A percentile compares a stretch with the other conserved stretches of the same genome.
phyloP scores from a whole-genome alignment of 2,888 invertebrate species.

The Chymomyza amoena region DNA sequence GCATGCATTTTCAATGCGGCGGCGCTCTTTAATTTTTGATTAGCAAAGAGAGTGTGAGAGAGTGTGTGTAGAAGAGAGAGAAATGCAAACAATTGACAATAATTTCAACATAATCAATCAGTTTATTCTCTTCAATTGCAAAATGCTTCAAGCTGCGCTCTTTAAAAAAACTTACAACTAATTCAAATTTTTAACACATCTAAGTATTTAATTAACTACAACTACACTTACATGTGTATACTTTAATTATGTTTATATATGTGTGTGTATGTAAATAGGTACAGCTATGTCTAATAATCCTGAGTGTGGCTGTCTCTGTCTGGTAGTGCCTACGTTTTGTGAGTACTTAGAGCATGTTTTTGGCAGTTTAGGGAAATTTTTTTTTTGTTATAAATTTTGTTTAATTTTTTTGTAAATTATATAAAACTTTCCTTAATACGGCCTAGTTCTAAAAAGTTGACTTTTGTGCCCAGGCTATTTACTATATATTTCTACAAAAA shows the following conservation, averaged over 20 bases:
- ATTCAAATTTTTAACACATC: constrained; percentile 7
- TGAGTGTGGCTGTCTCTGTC: constrained; percentile 40
- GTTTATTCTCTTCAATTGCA: constrained; percentile 34
- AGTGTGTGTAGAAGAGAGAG: background rate
- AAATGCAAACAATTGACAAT: background rate
- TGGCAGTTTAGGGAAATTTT: background rate
- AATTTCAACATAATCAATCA: background rate
- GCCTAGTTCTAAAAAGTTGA: too few relatives aligned
- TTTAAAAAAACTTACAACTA: constrained; percentile 26
- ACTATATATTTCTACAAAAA: too few relatives aligned
- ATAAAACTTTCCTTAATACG: too few relatives aligned
- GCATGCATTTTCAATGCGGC: constrained; percentile 78
- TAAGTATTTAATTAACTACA: constrained; percentile 7
- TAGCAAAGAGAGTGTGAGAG: constrained; percentile 1
- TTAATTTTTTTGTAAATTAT: too few relatives aligned
- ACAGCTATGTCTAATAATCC: constrained; percentile 43
- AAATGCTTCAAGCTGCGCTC: constrained; percentile 56
- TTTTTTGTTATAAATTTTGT: background rate
- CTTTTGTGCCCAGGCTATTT: too few relatives aligned
- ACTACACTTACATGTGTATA: constrained; percentile 25
- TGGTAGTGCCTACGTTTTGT: constrained; percentile 15
- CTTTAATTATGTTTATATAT: background rate
- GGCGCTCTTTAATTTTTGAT: constrained; percentile 43
- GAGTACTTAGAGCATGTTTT: background rate
- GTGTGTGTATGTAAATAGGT: background rate